Conservation (phyloP, 2,888 invertebrate species). For the Chloroclystis v-ata region DNA sequence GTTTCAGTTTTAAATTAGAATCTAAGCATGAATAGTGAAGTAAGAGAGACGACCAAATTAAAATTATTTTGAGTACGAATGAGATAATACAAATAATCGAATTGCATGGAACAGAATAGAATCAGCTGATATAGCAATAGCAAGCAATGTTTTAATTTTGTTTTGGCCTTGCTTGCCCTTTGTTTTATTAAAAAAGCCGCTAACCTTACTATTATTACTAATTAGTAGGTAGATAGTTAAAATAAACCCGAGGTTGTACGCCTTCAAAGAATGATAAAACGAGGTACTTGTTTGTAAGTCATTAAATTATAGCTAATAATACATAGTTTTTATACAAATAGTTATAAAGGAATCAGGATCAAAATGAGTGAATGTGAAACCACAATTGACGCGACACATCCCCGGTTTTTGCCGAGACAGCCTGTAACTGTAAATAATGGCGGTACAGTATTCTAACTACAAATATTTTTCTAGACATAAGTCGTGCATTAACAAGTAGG, state of each 20-base stretch:
- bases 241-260: neutral
- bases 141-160: neutral
- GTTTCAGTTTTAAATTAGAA: neutral
- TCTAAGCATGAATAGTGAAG: neutral
- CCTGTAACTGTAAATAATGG: slow-evolving; percentile 34
- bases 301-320: slow-evolving; percentile 19
- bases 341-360: too few species aligned
- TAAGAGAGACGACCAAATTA: neutral
- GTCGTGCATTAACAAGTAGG: too few species aligned
- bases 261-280: slow-evolving; percentile 43
- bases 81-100: neutral
- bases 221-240: too few species aligned
- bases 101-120: too few species aligned
- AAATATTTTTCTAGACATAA: neutral
- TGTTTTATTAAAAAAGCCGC: too few species aligned
- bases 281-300: slow-evolving; percentile 48
- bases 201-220: too few species aligned
- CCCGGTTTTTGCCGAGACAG: slow-evolving; percentile 53
- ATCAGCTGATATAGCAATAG: neutral
- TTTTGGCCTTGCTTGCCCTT: neutral
- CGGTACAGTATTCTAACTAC: slow-evolving; percentile 53
- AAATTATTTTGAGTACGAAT: neutral
- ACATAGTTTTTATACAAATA: neutral
- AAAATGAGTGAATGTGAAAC: slow-evolving; percentile 37
- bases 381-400: slow-evolving; percentile 55